These are phyloP conservation scores for Hybognathus amarus DNA, from an alignment of 2,797 vertebrate species.

Conservation along the genomic window DNA sequence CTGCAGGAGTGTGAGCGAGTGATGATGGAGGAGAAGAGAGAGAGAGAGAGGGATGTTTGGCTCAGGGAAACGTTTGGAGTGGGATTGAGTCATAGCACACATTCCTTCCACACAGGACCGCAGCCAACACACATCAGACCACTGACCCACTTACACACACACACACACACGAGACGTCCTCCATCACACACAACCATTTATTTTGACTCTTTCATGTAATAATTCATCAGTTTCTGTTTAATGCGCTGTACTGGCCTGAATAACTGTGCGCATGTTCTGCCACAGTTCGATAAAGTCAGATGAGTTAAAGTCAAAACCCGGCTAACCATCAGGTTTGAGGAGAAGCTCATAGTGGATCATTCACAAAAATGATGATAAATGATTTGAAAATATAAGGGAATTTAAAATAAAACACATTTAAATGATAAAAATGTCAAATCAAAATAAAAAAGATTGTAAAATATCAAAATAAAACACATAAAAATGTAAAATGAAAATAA, in stretches of 20 bases:
- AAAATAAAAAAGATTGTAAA: neutral
- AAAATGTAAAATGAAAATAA: too few species aligned
- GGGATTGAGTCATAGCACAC: constrained; percentile 61
- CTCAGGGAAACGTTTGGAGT: constrained; percentile 53
- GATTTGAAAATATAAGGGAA: neutral
- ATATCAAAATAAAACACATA: too few species aligned
- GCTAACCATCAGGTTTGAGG: neutral
- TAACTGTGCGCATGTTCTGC: neutral
- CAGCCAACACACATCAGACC: constrained; percentile 51
- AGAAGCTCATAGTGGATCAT: neutral
- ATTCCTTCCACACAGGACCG: constrained; percentile 74
- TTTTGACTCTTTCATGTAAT: neutral
- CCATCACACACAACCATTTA: neutral
- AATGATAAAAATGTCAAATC: neutral
- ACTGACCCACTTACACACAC: constrained; percentile 49
- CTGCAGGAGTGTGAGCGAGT: neutral
- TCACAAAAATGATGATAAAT: neutral
- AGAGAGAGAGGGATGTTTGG: constrained; percentile 66
- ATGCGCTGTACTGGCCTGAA: neutral
- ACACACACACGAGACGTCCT: neutral
- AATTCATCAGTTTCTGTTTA: constrained; percentile 2
- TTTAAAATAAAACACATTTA: neutral
- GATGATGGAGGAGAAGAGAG: constrained; percentile 10
- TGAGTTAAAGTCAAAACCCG: neutral
- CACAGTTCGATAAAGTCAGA: neutral